phyloP scores from a whole-genome alignment of 92 coral and sea anemone species.

The Actinostola sp. region DNA sequence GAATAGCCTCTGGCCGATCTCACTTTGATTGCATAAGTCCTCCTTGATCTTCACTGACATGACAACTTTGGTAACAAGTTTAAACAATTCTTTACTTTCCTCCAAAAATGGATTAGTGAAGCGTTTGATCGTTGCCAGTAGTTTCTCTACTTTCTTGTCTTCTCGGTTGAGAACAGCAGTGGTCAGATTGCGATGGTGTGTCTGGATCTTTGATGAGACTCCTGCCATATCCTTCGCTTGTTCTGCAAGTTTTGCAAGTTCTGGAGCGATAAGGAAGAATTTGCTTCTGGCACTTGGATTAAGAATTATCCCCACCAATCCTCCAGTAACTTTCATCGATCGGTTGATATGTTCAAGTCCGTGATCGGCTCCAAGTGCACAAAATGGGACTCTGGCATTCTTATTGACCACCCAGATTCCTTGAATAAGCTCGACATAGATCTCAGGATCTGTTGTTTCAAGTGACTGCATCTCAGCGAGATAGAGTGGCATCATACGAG shows the following conservation, averaged over 20 bases:
- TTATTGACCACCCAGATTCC: conserved; percentile 73
- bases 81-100: too few species aligned
- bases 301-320: conserved; percentile 54
- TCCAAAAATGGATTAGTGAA: too few species aligned
- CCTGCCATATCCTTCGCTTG: conserved; percentile 56
- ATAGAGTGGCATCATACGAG: conserved; percentile 57
- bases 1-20: too few species aligned
- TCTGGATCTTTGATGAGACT: conserved; percentile 15
- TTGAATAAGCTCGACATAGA: conserved; percentile 40
- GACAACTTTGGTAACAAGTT: too few species aligned
- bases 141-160: too few species aligned
- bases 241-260: conserved; percentile 49
- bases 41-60: too few species aligned
- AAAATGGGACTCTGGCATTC: conserved; percentile 46
- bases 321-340: conserved; percentile 63
- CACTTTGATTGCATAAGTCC: too few species aligned
- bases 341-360: conserved; percentile 60
- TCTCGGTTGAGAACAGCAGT: conserved; percentile 38
- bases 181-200: conserved; percentile 33
- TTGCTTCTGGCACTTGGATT: conserved; percentile 49
- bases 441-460: conserved; percentile 39
- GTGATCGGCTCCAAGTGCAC: conserved; percentile 61
- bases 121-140: too few species aligned
- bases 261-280: conserved; percentile 59
- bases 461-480: conserved; percentile 56